phyloP scores from a whole-genome alignment of 2,888 invertebrate genomes.

The Tillus elongatus region DNA sequence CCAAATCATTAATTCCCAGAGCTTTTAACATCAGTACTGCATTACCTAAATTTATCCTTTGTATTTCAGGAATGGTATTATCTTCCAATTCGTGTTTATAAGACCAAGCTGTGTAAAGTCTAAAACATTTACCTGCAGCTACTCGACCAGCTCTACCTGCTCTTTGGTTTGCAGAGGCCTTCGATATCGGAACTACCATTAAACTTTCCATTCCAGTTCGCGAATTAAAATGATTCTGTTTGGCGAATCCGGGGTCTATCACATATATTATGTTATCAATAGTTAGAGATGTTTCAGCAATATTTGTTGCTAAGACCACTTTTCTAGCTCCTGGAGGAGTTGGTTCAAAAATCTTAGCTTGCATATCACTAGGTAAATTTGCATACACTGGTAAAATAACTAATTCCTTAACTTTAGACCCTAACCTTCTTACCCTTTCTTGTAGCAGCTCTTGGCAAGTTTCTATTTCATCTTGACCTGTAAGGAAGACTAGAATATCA shows the following conservation, averaged over 20 bases:
- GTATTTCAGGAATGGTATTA: conserved; percentile 97
- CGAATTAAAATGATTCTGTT: conserved; percentile 97
- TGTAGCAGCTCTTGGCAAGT: conserved; percentile 80
- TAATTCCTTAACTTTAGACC: conserved; percentile 86
- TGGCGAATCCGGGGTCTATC: conserved; percentile 98
- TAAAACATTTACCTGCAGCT: conserved; percentile 95
- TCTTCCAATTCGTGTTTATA: conserved; percentile 97
- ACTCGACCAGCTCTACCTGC: conserved; percentile 94
- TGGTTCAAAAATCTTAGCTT: conserved; percentile 96
- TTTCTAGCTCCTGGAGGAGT: conserved; percentile 95
- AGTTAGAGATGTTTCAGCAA: conserved; percentile 97
- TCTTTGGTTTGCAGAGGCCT: conserved; percentile 95
- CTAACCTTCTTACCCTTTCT: conserved; percentile 85
- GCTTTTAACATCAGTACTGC: conserved; percentile 95
- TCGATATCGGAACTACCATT: conserved; percentile 97
- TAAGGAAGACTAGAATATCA: conserved; percentile 93
- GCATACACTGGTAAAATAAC: conserved; percentile 94
- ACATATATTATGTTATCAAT: conserved; percentile 99
- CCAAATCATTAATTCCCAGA: conserved; percentile 92
- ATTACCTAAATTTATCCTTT: conserved; percentile 93
- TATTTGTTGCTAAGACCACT: conserved; percentile 95
- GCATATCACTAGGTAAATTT: conserved; percentile 97
- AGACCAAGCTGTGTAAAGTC: conserved; percentile 97
- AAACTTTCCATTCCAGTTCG: conserved; percentile 97
- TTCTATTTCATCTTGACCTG: conserved; percentile 88